phyloP scores from a whole-genome alignment of 1,140 invertebrate genomes.

The Melitaea cinxia region DNA sequence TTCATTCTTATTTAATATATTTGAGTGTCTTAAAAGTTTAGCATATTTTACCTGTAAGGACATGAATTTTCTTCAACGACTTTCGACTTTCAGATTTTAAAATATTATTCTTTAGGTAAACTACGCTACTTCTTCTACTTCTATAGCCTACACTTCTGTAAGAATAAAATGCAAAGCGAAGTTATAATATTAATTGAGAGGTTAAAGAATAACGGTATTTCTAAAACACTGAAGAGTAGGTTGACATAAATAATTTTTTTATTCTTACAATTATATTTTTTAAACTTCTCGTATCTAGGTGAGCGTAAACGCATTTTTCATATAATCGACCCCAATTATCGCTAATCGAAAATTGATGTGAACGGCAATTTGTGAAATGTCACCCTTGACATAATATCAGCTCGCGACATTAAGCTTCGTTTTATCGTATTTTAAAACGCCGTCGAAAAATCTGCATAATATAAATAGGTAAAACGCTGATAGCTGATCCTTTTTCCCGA shows the following conservation, averaged over 20 bases:
- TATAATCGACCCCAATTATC: slow-evolving; percentile 58
- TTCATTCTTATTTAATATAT: no score
- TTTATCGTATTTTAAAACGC: slow-evolving; percentile 43
- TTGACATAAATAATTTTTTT: background rate
- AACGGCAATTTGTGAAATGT: slow-evolving; percentile 75
- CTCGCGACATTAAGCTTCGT: slow-evolving; percentile 61
- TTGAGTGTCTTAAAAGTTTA: no score
- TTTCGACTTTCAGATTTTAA: no score
- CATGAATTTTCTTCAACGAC: no score
- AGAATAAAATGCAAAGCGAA: no score
- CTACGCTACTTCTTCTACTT: no score
- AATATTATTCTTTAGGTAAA: no score
- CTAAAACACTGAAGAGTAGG: no score
- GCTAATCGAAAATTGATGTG: slow-evolving; percentile 80
- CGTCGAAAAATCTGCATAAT: slow-evolving; percentile 28
- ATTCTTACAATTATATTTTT: background rate
- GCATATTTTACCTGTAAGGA: no score
- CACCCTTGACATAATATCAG: slow-evolving; percentile 69
- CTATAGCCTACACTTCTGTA: no score
- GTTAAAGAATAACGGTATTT: no score
- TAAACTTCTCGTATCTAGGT: slow-evolving; percentile 16
- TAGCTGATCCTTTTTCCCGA: background rate
- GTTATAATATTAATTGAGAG: no score
- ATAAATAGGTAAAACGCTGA: slow-evolving; percentile 24
- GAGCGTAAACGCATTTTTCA: slow-evolving; percentile 39